phyloP scores from a whole-genome alignment of 1,140 invertebrate genomes.

The Halesus radiatus region DNA sequence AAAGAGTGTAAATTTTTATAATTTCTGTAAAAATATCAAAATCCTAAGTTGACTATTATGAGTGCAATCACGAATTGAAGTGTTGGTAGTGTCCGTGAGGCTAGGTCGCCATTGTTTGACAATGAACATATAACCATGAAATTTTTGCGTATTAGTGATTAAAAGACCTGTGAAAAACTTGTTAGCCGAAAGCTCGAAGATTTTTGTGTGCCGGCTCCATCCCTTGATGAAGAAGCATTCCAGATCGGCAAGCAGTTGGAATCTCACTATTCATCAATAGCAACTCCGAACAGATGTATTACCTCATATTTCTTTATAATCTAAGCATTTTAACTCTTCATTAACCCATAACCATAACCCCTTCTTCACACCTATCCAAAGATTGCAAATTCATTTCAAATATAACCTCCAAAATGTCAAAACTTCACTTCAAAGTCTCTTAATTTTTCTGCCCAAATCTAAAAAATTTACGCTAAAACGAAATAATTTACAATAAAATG shows the following conservation, averaged over 20 bases:
- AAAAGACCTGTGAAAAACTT: conserved; percentile 23
- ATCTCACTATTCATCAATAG: conserved; percentile 46
- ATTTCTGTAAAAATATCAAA: conserved; percentile 17
- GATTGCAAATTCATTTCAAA: background rate
- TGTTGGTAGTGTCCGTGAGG: conserved; percentile 50
- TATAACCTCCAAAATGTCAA: conserved; percentile 34
- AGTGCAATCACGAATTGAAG: conserved; percentile 26
- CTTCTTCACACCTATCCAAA: background rate
- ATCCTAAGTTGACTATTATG: background rate
- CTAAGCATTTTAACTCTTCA: conserved; percentile 10
- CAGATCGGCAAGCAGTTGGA: conserved; percentile 42
- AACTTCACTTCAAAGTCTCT: background rate
- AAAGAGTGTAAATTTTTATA: conserved; percentile 7
- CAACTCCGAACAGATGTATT: conserved; percentile 49
- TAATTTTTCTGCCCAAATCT: too few species aligned
- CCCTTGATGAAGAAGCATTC: conserved; percentile 44
- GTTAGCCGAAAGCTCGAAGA: background rate
- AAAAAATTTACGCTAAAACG: too few species aligned
- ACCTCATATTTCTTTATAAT: conserved; percentile 20
- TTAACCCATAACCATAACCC: background rate
- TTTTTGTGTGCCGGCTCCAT: conserved; percentile 22
- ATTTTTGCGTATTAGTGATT: conserved; percentile 33
- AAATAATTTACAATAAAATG: too few species aligned
- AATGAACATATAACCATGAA: conserved; percentile 59
- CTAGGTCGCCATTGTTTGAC: conserved; percentile 70